A percentile compares a stretch with the other conserved stretches of the same genome.
Conservation (phyloP, 2,888 invertebrate species). For the Darwinula stevensoni region DNA sequence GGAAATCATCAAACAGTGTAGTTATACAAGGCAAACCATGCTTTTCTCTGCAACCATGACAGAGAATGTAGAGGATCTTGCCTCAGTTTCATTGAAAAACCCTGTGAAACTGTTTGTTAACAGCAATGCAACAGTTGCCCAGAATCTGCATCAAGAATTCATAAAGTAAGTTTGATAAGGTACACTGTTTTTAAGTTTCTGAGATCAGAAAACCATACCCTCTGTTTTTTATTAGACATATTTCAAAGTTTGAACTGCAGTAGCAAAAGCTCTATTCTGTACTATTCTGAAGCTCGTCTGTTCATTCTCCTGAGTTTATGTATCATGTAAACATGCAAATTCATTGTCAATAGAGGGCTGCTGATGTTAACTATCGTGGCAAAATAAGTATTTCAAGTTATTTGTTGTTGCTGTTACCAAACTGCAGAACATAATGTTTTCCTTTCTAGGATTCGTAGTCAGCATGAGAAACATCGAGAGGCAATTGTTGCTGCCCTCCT, state of each 20-base stretch:
- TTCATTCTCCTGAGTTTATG: too few relatives aligned
- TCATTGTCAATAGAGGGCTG: too few relatives aligned
- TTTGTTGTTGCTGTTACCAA: too few relatives aligned
- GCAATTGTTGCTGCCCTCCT: conserved; percentile 53
- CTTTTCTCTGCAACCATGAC: conserved; percentile 98
- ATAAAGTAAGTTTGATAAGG: conserved; percentile 31
- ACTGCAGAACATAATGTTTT: too few relatives aligned
- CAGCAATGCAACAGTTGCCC: conserved; percentile 79
- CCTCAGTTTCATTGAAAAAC: conserved; percentile 63
- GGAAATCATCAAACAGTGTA: conserved; percentile 76
- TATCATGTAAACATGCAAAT: too few relatives aligned
- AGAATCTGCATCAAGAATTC: conserved; percentile 85
- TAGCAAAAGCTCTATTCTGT: neutral
- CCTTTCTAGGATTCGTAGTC: conserved; percentile 45
- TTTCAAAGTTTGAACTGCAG: neutral
- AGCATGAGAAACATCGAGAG: conserved; percentile 68
- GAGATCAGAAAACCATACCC: conserved; percentile 1
- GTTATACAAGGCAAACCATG: conserved; percentile 73
- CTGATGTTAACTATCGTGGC: too few relatives aligned
- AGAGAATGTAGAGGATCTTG: conserved; percentile 81
- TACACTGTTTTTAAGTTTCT: conserved; percentile 11
- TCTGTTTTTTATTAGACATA: conserved; percentile 5
- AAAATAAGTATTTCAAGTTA: too few relatives aligned
- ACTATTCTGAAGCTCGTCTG: neutral
- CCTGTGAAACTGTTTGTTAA: conserved; percentile 88